Evolutionary conservation across 2,888 invertebrate species (phyloP), one percentile per base, ranked within the genome.

Genomic region (Drosophila robusta): DNA sequence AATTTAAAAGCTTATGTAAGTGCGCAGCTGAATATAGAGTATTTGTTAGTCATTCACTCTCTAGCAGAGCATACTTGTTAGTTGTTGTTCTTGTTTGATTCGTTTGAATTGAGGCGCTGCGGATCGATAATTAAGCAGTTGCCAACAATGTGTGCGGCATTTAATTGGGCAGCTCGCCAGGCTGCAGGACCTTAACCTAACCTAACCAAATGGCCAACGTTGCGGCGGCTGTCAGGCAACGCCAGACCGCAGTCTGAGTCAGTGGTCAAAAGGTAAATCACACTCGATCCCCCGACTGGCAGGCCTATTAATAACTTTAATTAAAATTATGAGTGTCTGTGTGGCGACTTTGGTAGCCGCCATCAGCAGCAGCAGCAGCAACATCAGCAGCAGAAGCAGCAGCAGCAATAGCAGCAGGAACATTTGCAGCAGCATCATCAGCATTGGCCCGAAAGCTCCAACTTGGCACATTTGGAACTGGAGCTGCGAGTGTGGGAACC

Each of bases 251-350:
- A 12, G 4, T 34, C 34, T 34, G 16, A 39, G 32, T 9, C 38
- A 22, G 24, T 51, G 44, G 22, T 0, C 1, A 11, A 22, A 34
- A 47, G 78, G 63, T 61, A 34, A 49, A 44, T 57, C 51, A 24
- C 57, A 18, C 46, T 70, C 46, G 57, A 71, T 50, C 50, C 68
- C 51, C 22, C 34, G 34, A 49, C 58, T 71, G 81, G 64, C 69
- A 67, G 87, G 70, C 80, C 81, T 88, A 89, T 89, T 89, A 90
- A 89, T 90, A 90, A 89, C 85, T 90, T 89, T 89, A 90, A 89
- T 89, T 89, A 89, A 89, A 89, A 87, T 75, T 74, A 54, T 54
- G 54, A 54, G 12, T 36, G 54, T 22, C 42, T 42, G n/a, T 14
- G 34, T 24, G 34, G 78, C 75, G 70, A 66, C 63, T 70, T 62